Evolutionary conservation across 2,113 vertebrate species (phyloP).

Genomic region (Sturnus vulgaris): DNA sequence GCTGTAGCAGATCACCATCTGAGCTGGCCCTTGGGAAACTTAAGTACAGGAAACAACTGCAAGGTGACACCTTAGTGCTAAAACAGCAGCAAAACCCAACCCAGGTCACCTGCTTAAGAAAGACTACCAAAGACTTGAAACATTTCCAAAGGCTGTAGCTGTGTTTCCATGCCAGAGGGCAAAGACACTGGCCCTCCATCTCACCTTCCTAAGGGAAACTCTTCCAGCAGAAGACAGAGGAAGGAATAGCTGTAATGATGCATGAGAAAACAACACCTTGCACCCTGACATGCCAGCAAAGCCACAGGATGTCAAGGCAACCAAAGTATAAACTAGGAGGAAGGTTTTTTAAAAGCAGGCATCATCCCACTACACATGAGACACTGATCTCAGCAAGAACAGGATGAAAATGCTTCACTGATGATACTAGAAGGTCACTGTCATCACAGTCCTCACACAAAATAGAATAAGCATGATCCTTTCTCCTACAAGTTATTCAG

Average conservation of each 20-base stretch:
- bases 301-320: not conserved
- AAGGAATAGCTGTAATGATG: not conserved
- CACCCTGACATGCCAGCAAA: not conserved
- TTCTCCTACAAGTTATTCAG: not conserved
- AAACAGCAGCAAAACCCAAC: not conserved
- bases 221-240: not conserved
- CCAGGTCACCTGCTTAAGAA: not conserved
- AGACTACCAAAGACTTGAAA: not conserved
- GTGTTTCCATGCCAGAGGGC: not conserved
- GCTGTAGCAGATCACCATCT: not conserved
- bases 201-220: not conserved
- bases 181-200: not conserved
- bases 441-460: not conserved
- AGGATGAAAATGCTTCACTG: not conserved
- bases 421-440: not conserved
- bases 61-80: not conserved
- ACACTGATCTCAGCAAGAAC: not conserved
- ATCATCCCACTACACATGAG: not conserved
- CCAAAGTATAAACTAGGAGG: not conserved
- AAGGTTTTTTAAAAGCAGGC: not conserved
- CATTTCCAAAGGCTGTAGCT: not conserved
- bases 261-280: not conserved
- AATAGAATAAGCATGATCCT: not conserved
- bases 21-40: not conserved
- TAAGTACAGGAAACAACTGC: not conserved